Base-by-base conservation (phyloP, 2,888 invertebrate genomes). In the Lithophane leautieri region DNA sequence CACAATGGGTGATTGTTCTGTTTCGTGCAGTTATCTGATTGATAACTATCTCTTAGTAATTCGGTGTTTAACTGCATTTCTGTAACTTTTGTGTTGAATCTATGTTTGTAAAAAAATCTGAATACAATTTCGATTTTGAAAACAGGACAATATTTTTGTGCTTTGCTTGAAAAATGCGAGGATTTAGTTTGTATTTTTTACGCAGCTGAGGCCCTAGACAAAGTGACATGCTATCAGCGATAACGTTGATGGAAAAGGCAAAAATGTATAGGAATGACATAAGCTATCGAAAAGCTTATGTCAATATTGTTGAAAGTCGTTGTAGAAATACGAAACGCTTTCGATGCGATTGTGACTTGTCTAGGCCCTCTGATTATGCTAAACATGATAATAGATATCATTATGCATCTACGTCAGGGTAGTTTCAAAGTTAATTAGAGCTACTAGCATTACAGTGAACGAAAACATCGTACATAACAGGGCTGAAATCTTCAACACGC, bases 1-100 rank as follows among this genome's bases (percentile, higher is more conserved):
- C 28, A 85, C 87, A 85, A 85, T 85, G 70, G 79, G 0, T 67
- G 65, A 87, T 85, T 87, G 87, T 85, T 81, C 62, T 61, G 54
- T 40, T 84, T 34, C 50, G 70, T 67, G 62, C 22, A 34, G 34
- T 28, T 34, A 76, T 76, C 82, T 66, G n/a, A 65, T 28, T 12
- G 86, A 86, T 86, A 65, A 58, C 58, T 65, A 87, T 87, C 86
- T 76, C 6, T 44, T n/a, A 44, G 66, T 78, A 82, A 87, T 78
- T 78, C 77, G 73, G 68, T 86, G 79, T 81, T 80, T 70, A 73
- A 80, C 52, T 44, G 40, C 34, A 11, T 73, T 80, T 61, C 40
- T 66, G 54, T 73, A 58, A 40, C 34, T 58, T 52, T 66, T 52
- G n/a, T 68, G 1, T 25, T 56, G 16, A 79, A 42, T 8, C 11